Conservation (phyloP, 2,888 invertebrate genomes). For the Rhynchonema sp. region DNA sequence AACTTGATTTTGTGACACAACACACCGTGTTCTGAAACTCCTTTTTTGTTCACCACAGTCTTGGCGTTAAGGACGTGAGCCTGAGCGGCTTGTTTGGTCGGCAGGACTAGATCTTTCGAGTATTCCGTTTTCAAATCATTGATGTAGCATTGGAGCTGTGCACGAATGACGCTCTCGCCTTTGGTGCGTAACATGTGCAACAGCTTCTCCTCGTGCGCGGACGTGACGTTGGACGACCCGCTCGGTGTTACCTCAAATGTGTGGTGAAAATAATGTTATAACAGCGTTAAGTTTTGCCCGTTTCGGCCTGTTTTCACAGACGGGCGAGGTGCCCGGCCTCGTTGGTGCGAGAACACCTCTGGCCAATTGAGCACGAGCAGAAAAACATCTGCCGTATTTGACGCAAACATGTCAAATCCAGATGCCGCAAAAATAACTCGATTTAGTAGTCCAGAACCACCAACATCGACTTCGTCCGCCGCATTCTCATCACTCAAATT, state of each 20-base stretch:
- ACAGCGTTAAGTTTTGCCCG: no score
- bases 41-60: constrained; percentile 18
- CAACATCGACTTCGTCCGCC: constrained; percentile 69
- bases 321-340: not conserved
- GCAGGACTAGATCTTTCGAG: constrained; percentile 78
- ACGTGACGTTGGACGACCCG: not conserved
- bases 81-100: constrained; percentile 56
- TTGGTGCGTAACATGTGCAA: not conserved
- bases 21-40: constrained; percentile 19
- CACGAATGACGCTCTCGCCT: not conserved
- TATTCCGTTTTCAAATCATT: constrained; percentile 66
- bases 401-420: no score
- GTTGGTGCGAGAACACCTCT: not conserved
- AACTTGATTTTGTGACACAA: no score
- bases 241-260: not conserved
- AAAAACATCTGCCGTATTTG: no score
- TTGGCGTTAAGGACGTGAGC: constrained; percentile 5
- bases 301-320: no score
- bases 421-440: no score
- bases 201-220: not conserved
- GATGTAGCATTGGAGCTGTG: constrained; percentile 16
- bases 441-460: not conserved
- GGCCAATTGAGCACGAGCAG: no score
- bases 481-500: constrained; percentile 94
- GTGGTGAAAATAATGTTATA: no score